Evolutionary conservation across 2,888 invertebrate genomes (phyloP), one percentile per base, ranked within the genome.

Genomic region (Iselma pallidipennis): DNA sequence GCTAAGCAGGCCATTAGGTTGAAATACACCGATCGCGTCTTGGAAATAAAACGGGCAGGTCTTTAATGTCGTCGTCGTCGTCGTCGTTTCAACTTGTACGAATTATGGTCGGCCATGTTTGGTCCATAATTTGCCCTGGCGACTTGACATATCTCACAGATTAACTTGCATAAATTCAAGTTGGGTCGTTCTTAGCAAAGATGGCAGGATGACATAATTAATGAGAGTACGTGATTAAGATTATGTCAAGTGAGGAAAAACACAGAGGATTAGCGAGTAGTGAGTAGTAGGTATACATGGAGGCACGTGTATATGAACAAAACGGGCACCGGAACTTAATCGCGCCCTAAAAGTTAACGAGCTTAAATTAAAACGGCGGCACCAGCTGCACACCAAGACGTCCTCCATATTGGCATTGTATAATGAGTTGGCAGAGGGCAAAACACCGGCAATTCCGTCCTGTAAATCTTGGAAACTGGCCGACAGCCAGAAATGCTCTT

Each of bases 221-320:
- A 80, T 75, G 78, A 73, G 75, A 70, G 74, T 77, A 80, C 80
- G 79, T 79, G 79, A 79, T 80, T 80, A 80, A 78, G 78, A 79
- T 80, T 79, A 74, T 72, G 73, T 75, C 71, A 70, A 70, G 65
- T 61, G 66, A 60, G 45, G 65, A 68, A 68, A 71, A 68, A 68
- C 61, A 63, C 59, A 37, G 12, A 58, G 61, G 66, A 66, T 63
- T 66, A 63, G 66, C 57, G 62, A 1, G 14, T 7, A 55, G 50
- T 49, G 51, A 49, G 52, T 45, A 53, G 21, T 7, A 12, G n/a
- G n/a, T n/a, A n/a, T n/a, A n/a, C n/a, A 37, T 52, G 45, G 49
- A 56, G 58, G 61, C 63, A 66, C 63, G 63, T 63, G 66, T 63
- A 55, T 63, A 45, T 21, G 21, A 45, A 45, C 21, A 45, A 63